phyloP scores from a whole-genome alignment of 2,113 vertebrate species.

The Ophiodon elongatus region DNA sequence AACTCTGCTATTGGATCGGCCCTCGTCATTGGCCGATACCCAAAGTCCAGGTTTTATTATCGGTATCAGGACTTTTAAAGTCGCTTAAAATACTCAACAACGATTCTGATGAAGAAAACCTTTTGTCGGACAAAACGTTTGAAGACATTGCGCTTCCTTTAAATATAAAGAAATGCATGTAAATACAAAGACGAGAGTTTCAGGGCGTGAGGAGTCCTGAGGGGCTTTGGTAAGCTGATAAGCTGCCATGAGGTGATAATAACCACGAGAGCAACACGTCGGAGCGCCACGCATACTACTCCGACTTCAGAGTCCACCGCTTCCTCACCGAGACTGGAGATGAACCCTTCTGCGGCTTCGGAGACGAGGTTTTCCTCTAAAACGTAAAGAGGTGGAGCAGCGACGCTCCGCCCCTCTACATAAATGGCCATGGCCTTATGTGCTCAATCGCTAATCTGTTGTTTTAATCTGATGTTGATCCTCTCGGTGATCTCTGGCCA shows the following conservation, averaged over 20 bases:
- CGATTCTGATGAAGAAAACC: not conserved
- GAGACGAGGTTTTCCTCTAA: not conserved
- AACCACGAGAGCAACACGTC: conserved; percentile 15
- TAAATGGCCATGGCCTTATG: conserved; percentile 3
- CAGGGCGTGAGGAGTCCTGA: not conserved
- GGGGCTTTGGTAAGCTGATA: conserved; percentile 35
- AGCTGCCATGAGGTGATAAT: conserved; percentile 37
- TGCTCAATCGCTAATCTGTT: conserved; percentile 53
- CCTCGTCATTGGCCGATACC: too few species aligned
- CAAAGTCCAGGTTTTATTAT: too few species aligned
- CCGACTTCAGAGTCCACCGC: not conserved
- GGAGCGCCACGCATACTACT: not conserved
- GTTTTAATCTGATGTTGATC: conserved; percentile 60
- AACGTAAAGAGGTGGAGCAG: not conserved
- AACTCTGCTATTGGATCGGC: too few species aligned
- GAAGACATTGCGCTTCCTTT: not conserved
- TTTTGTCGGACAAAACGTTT: not conserved
- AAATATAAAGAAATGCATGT: not conserved
- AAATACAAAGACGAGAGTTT: not conserved
- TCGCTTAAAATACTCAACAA: not conserved
- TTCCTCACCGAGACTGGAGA: not conserved
- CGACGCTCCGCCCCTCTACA: conserved; percentile 13
- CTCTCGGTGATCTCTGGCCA: conserved; percentile 70
- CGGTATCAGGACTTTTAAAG: too few species aligned
- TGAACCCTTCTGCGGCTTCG: not conserved